Percentiles rank a stretch among this genome's conserved stretches.
Conservation (phyloP, 2,888 invertebrate genomes). For the Lycophotia porphyrea region DNA sequence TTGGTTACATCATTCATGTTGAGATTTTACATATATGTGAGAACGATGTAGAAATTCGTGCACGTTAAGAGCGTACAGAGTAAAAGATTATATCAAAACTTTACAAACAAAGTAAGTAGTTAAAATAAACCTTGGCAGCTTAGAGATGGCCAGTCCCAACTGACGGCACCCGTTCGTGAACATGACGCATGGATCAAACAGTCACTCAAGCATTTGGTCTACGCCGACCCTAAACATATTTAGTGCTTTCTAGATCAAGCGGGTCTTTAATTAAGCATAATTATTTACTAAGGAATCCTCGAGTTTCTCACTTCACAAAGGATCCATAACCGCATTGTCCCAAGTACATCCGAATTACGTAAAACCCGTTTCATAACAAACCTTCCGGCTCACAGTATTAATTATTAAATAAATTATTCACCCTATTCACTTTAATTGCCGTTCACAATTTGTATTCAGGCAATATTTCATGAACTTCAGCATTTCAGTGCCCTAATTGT, state of each 20-base stretch:
- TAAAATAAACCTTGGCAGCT: too few relatives aligned
- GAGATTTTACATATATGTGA: too few relatives aligned
- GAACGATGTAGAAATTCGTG: too few relatives aligned
- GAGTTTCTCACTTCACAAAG: neutral
- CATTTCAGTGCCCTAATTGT: constrained; percentile 55
- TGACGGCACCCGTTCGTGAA: too few relatives aligned
- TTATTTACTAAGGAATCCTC: neutral
- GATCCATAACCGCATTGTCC: neutral
- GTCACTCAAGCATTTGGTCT: too few relatives aligned
- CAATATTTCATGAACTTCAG: constrained; percentile 56
- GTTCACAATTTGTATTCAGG: constrained; percentile 45
- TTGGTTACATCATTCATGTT: too few relatives aligned
- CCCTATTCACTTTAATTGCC: constrained; percentile 40
- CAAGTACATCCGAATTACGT: constrained; percentile 31
- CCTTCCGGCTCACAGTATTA: constrained; percentile 13
- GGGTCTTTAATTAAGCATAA: neutral
- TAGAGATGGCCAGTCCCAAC: too few relatives aligned
- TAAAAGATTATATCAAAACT: too few relatives aligned
- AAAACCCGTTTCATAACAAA: constrained; percentile 24
- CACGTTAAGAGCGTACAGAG: too few relatives aligned
- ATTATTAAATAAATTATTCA: constrained; percentile 56
- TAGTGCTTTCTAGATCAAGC: neutral
- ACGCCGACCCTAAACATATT: neutral
- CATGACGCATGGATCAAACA: too few relatives aligned
- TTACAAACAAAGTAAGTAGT: too few relatives aligned